Evolutionary conservation across 2,797 vertebrate genomes (phyloP).

Genomic region (Phylloscopus collybita): DNA sequence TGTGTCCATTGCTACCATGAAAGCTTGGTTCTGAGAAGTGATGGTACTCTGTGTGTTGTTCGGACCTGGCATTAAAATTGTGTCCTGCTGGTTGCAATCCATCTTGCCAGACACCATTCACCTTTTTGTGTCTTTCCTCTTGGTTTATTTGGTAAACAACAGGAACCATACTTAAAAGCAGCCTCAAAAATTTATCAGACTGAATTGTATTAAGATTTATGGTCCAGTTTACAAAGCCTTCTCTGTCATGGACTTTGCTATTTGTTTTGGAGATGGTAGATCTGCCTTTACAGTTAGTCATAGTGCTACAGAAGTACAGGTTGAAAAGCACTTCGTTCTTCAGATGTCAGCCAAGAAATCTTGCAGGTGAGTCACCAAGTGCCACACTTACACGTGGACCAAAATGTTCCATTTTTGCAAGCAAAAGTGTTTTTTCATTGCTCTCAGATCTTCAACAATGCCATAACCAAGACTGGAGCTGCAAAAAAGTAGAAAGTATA

Average conservation of each 20-base stretch:
- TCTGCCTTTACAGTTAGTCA: conserved; percentile 82
- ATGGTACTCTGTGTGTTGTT: conserved; percentile 76
- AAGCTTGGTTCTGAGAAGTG: conserved; percentile 76
- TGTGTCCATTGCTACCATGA: conserved; percentile 69
- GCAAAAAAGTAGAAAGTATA: background rate
- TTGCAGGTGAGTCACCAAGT: background rate
- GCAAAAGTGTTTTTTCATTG: conserved; percentile 9
- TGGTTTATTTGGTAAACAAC: conserved; percentile 89
- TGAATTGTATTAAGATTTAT: conserved; percentile 83
- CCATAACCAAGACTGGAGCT: conserved; percentile 48
- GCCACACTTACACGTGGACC: background rate
- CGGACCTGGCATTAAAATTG: conserved; percentile 66
- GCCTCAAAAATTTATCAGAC: conserved; percentile 81
- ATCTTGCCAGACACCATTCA: conserved; percentile 81
- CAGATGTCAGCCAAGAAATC: conserved; percentile 26
- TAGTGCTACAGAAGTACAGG: conserved; percentile 73
- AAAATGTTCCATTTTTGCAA: conserved; percentile 16
- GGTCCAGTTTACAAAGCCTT: conserved; percentile 82
- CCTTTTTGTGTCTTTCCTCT: conserved; percentile 90
- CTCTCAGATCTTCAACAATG: conserved; percentile 42
- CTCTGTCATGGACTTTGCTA: conserved; percentile 45
- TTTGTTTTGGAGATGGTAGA: conserved; percentile 67
- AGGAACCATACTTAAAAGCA: conserved; percentile 92
- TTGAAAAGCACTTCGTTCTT: conserved; percentile 45
- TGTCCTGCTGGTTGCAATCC: conserved; percentile 74